Evolutionary conservation across 2,888 invertebrate genomes (phyloP), one percentile per base, ranked within the genome.

Genomic region (Rhagonycha fulva): DNA sequence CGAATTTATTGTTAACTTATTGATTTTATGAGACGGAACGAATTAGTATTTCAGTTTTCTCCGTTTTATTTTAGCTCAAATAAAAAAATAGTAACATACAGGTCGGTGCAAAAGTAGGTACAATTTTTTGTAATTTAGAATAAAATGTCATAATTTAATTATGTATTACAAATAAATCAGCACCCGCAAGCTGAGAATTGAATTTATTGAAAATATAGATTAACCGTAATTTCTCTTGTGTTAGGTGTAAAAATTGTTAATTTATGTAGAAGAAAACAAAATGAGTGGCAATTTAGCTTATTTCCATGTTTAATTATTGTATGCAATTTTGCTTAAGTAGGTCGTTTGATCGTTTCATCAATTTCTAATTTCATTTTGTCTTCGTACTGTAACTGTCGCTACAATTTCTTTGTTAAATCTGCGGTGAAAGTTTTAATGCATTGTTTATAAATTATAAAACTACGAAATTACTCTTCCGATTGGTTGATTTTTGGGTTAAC

Each of bases 311-410:
- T 66, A 66, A 66, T 66, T 66, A 66, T 66, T 24, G 24, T 26
- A 66, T 66, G 63, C 63, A 66, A 66, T 66, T 66, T 66, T n/a
- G 63, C 63, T 23, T 77, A 78, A 78, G 78, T 78, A 76, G 78
- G 76, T 60, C 78, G 71, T 66, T 74, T 69, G 74, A 74, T 67
- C 74, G 69, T 78, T 76, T 63, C 77, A 70, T 77, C 76, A 78
- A 76, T 78, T 78, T 78, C 78, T 78, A 78, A 78, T 78, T 78
- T 78, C 76, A 69, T 76, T 71, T 72, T 73, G 75, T 78, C 73
- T 70, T 76, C 63, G 47, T n/a, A 47, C n/a, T 47, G 26, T 26
- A 26, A 73, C 71, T 72, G 73, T 75, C 72, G 72, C 72, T 68
- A 68, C 69, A 68, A 75, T 77, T 77, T 77, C 75, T 77, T 77